Evolutionary conservation across 30 jellyfish, hydroid and myxozoan species (phyloP).

Genomic region (Mastigias papua): DNA sequence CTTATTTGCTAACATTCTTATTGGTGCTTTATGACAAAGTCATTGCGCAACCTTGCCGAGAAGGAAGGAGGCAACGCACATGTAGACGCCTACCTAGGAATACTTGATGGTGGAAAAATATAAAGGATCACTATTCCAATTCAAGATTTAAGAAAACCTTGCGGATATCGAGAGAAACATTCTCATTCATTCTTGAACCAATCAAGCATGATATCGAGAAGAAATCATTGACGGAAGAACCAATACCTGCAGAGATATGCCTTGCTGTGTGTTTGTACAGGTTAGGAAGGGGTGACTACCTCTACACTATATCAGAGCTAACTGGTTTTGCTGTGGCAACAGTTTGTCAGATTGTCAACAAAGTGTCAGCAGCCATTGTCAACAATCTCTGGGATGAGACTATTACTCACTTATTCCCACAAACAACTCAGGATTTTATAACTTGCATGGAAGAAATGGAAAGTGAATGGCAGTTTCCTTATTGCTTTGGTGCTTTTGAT

Average conservation of each 20-base stretch:
- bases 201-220: conserved; percentile 65
- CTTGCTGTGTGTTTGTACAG: conserved; percentile 72
- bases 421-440: conserved; percentile 52
- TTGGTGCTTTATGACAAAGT: conserved; percentile 52
- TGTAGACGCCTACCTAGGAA: conserved; percentile 60
- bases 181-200: conserved; percentile 61
- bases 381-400: conserved; percentile 71
- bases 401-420: conserved; percentile 53
- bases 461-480: conserved; percentile 79
- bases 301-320: conserved; percentile 72
- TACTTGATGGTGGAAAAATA: conserved; percentile 76
- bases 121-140: conserved; percentile 55
- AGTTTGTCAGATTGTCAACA: conserved; percentile 54
- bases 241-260: conserved; percentile 77
- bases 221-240: conserved; percentile 55
- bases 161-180: conserved; percentile 63
- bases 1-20: conserved; percentile 32
- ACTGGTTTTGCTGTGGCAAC: conserved; percentile 78
- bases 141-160: conserved; percentile 67
- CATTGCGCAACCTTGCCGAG: conserved; percentile 11
- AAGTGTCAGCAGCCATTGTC: conserved; percentile 54
- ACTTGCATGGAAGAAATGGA: conserved; percentile 65
- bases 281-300: conserved; percentile 79
- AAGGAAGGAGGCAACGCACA: conserved; percentile 47
- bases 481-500: conserved; percentile 69